Evolutionary conservation across 1,140 invertebrate genomes (phyloP), one percentile per base, ranked within the genome.

Genomic region (Bombus sibiricus): DNA sequence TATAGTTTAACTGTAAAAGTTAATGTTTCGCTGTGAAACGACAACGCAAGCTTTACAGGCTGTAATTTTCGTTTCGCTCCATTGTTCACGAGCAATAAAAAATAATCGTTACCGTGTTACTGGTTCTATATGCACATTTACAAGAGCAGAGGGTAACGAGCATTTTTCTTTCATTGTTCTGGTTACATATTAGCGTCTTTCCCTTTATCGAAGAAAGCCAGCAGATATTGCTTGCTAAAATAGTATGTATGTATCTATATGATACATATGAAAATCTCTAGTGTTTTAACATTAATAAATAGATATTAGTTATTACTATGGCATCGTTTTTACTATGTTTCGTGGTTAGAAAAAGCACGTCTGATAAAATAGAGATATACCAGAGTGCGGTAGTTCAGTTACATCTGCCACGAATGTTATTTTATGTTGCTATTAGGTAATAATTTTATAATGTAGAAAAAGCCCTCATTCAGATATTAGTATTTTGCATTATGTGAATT

Each of bases 1-100:
- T 85, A 71, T 68, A 59, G 83, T 81, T 86, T 85, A 89, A 87
- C 85, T 84, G 76, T 87, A 89, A 89, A 85, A 71, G 15, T 84
- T 87, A 84, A 87, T 87, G 82, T 81, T 89, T 73, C 85, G 37
- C 32, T 37, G 34, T 39, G 66, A 62, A 88, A 88, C 79, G 82
- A 47, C 79, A 57, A 34, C 28, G 47, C 37, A n/a, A 73, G 43
- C 47, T 43, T 62, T 22, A 43, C 64, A 57, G 71, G 32, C 79
- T 86, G 79, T 86, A 88, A 88, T 88, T 88, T 86, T 81, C 84
- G 79, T 82, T 82, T 76, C 84, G 53, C 73, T 76, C 85, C 80
- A 83, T 86, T 86, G 85, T 76, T 86, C 73, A 22, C 10, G 18
- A 78, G 73, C 81, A 68, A 79, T 84, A 87, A 84, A 87, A 84